A percentile compares a stretch with the other conserved stretches of the same genome.
phyloP scores from a whole-genome alignment of 2,888 invertebrate genomes.

The Chrysolina haemoptera region DNA sequence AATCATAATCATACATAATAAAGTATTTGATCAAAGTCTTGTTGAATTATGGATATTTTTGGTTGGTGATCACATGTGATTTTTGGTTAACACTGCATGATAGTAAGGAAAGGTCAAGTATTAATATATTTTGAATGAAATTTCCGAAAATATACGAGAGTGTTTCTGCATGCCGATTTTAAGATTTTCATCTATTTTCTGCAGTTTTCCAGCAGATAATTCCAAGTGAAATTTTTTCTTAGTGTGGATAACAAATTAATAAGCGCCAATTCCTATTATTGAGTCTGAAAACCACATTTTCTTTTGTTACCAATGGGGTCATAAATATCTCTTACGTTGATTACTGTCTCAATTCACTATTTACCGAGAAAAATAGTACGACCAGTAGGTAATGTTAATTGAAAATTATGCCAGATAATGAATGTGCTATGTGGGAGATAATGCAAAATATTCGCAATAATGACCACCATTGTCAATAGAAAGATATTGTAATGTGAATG shows the following conservation, averaged over 20 bases:
- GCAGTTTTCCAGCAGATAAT: too few species aligned
- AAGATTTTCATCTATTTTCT: too few species aligned
- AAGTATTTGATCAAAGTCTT: too few species aligned
- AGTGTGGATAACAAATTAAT: not conserved
- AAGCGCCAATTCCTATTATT: constrained; percentile 10
- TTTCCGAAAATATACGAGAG: too few species aligned
- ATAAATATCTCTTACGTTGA: constrained; percentile 17
- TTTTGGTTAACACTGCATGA: too few species aligned
- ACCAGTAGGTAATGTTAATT: constrained; percentile 24
- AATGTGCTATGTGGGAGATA: constrained; percentile 29
- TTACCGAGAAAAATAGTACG: constrained; percentile 4
- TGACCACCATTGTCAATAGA: constrained; percentile 25
- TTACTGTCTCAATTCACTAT: constrained; percentile 26
- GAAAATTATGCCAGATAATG: constrained; percentile 26
- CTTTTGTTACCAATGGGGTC: not conserved
- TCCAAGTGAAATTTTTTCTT: not conserved
- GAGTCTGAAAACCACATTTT: constrained; percentile 8
- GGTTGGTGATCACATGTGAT: too few species aligned
- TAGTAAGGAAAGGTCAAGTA: too few species aligned
- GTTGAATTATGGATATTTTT: too few species aligned
- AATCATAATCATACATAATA: too few species aligned
- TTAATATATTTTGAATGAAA: too few species aligned
- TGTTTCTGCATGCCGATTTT: too few species aligned
- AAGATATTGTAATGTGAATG: constrained; percentile 22
- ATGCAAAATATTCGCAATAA: constrained; percentile 12